These are phyloP conservation scores for Eustalomyia histrio DNA, from an alignment of 2,888 invertebrate species.

Conservation along the genomic window DNA sequence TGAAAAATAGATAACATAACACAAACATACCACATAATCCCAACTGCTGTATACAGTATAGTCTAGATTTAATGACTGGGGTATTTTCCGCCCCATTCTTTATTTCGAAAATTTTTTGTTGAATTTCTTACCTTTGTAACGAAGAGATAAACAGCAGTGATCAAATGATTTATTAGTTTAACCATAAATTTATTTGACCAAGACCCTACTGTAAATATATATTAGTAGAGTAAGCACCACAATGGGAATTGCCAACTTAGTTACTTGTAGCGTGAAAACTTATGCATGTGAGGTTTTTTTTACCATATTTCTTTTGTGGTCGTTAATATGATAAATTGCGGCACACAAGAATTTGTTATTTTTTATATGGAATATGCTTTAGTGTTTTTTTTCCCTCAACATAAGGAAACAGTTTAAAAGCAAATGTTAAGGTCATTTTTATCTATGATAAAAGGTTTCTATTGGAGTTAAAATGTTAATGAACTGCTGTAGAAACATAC, in stretches of 20 bases:
- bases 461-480: background rate
- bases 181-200: too few species aligned
- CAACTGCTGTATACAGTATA: too few species aligned
- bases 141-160: too few species aligned
- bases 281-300: background rate
- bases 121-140: too few species aligned
- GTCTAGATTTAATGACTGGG: too few species aligned
- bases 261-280: background rate
- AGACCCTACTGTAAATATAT: too few species aligned
- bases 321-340: constrained; percentile 8
- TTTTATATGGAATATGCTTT: background rate
- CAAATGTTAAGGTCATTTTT: background rate
- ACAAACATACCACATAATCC: too few species aligned
- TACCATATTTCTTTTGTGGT: background rate
- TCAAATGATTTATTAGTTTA: too few species aligned
- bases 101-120: too few species aligned
- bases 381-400: background rate
- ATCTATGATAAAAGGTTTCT: background rate
- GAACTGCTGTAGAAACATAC: background rate
- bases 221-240: too few species aligned
- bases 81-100: too few species aligned
- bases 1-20: too few species aligned
- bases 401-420: background rate
- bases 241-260: background rate
- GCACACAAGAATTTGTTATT: background rate